Evolutionary conservation across 2,113 vertebrate genomes (phyloP).

Genomic region (Mohoua ochrocephala): DNA sequence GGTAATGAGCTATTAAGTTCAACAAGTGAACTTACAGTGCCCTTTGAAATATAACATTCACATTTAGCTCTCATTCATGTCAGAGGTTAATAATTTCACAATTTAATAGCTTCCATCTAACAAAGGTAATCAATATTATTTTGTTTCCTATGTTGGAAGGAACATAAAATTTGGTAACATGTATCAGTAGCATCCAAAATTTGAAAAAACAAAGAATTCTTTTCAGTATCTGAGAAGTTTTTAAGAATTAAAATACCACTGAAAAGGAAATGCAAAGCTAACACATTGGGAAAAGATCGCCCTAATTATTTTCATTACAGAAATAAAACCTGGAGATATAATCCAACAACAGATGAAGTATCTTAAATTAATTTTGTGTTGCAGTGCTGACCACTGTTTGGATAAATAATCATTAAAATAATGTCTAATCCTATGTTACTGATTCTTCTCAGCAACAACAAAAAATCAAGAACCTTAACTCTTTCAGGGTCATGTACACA

Average conservation of each 20-base stretch:
- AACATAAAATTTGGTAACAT: neutral
- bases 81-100: neutral
- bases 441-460: neutral
- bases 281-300: neutral
- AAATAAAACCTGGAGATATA: neutral
- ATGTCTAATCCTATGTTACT: neutral
- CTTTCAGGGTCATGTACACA: neutral
- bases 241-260: neutral
- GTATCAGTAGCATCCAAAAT: neutral
- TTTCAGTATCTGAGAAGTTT: neutral
- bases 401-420: neutral
- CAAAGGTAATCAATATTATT: neutral
- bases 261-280: neutral
- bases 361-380: neutral
- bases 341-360: neutral
- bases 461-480: neutral
- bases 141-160: neutral
- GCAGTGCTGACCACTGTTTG: neutral
- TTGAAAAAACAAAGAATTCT: neutral
- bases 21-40: neutral
- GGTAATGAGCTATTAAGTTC: constrained; percentile 28
- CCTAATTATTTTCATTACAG: neutral
- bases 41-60: constrained; percentile 1
- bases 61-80: constrained; percentile 1
- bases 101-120: neutral